phyloP scores from a whole-genome alignment of 2,113 vertebrate species.

The Hypanus sabinus region DNA sequence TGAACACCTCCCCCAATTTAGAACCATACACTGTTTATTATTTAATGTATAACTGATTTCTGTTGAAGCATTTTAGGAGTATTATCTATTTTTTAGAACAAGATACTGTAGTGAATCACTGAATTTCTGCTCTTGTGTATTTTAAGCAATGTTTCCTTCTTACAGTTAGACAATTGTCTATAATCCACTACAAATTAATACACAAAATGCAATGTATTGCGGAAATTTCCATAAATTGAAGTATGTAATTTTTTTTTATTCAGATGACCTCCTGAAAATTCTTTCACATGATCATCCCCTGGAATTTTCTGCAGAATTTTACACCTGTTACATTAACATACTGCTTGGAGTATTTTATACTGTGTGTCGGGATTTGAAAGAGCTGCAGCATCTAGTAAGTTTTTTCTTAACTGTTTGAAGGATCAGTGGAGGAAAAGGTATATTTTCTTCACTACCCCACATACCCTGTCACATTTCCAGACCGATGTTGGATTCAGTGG shows the following conservation, averaged over 20 bases:
- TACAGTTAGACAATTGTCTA: neutral
- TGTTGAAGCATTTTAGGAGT: no score
- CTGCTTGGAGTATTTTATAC: conserved; percentile 92
- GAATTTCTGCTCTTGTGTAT: neutral
- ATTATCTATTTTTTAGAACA: neutral
- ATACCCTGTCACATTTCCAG: neutral
- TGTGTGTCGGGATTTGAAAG: conserved; percentile 86
- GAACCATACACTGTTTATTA: no score
- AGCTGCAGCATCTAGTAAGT: conserved; percentile 86
- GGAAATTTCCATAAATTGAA: neutral
- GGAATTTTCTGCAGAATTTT: conserved; percentile 79
- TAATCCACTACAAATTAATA: neutral
- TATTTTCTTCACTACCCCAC: neutral
- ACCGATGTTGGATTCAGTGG: neutral
- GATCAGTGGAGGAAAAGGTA: neutral
- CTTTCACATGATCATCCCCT: conserved; percentile 73
- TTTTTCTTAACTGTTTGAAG: neutral
- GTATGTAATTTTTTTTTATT: neutral
- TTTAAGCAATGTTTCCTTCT: neutral
- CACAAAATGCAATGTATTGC: neutral
- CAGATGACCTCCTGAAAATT: conserved; percentile 85
- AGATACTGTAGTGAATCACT: neutral
- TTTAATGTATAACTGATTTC: no score
- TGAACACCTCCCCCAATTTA: no score
- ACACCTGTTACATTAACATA: conserved; percentile 88